Base-by-base conservation (phyloP, 1,140 invertebrate genomes). In the Bombus pascuorum region DNA sequence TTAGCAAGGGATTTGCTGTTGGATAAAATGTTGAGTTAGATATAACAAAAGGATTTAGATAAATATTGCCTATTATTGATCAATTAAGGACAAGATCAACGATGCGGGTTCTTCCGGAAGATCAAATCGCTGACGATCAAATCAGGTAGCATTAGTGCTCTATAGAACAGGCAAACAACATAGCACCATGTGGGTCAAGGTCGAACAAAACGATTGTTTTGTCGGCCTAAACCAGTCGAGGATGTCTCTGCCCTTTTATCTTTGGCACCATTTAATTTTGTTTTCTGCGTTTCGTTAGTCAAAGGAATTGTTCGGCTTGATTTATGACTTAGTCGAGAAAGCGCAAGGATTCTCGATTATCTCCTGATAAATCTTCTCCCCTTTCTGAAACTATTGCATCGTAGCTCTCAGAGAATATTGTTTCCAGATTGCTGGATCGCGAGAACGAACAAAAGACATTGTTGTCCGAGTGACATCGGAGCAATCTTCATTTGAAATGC, bases 101-200 rank as follows among this genome's bases (percentile, higher is more conserved):
- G 42, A 28, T 12, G 6, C 42, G 47, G 37, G n/a, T 59, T 39
- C n/a, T 34, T 84, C 44, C 47, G 66, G 53, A n/a, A 22, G 47
- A 53, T 53, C 47, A 53, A 6, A 53, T 53, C 47, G 47, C 47
- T 22, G 6, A 5, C 6, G 18, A 53, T 22, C 47, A 53, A 75
- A 77, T 79, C 62, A 8, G 22, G 57, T 3, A 68, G 62, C 73
- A 86, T 71, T 65, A n/a, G 37, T 34, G 28, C 15, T 44, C 62
- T 83, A 34, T 62, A n/a, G 22, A 66, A 34, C 37, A 34, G 37
- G 18, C 37, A 76, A 88, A 86, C 39, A 37, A 68, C 72, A 3
- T n/a, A 65, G 18, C 12, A 44, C 15, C 44, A 90, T 90, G 57
- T 85, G 25, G 86, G 89, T 86, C 89, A 89, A 37, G 89, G 89